Percentiles rank a stretch among this genome's conserved stretches.
Evolutionary conservation across 2,113 vertebrate genomes (phyloP).

Genomic region (Oxyura jamaicensis): DNA sequence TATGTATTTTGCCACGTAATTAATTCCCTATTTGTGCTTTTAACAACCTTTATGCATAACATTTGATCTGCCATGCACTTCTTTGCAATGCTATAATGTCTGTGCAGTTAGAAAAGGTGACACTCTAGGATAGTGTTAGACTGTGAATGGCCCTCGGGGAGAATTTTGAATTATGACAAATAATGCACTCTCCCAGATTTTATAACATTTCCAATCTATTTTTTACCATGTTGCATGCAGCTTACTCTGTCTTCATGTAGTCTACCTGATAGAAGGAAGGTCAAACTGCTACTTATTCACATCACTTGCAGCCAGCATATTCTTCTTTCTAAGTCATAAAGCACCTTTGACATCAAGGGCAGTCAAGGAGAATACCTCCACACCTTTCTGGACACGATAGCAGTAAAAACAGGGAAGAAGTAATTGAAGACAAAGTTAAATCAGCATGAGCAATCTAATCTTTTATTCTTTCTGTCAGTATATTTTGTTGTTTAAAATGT

Average conservation of each 20-base stretch:
- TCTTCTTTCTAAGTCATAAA: conserved; percentile 70
- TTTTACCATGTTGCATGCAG: conserved; percentile 30
- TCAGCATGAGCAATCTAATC: conserved; percentile 21
- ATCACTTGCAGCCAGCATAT: conserved; percentile 53
- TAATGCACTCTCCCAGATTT: not conserved
- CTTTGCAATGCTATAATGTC: not conserved
- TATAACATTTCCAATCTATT: conserved; percentile 50
- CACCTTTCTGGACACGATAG: conserved; percentile 41
- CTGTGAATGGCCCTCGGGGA: conserved; percentile 1
- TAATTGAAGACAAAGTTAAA: conserved; percentile 49
- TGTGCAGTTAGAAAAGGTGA: not conserved
- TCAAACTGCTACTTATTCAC: conserved; percentile 68
- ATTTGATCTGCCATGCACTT: not conserved
- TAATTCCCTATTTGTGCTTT: not conserved
- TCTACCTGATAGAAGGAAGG: conserved; percentile 58
- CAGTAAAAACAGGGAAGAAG: conserved; percentile 27
- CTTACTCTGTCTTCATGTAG: conserved; percentile 59
- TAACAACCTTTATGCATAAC: not conserved
- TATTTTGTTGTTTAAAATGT: conserved; percentile 7
- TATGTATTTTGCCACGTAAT: conserved; percentile 55
- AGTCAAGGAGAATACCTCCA: conserved; percentile 59
- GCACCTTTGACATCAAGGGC: conserved; percentile 73
- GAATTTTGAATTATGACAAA: conserved; percentile 57
- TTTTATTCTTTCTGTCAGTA: not conserved
- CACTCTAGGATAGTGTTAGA: not conserved